Percentiles rank a stretch among this genome's conserved stretches.
These are phyloP conservation scores for Colaptes auratus DNA, from an alignment of 2,113 vertebrate genomes.

Conservation along the genomic window DNA sequence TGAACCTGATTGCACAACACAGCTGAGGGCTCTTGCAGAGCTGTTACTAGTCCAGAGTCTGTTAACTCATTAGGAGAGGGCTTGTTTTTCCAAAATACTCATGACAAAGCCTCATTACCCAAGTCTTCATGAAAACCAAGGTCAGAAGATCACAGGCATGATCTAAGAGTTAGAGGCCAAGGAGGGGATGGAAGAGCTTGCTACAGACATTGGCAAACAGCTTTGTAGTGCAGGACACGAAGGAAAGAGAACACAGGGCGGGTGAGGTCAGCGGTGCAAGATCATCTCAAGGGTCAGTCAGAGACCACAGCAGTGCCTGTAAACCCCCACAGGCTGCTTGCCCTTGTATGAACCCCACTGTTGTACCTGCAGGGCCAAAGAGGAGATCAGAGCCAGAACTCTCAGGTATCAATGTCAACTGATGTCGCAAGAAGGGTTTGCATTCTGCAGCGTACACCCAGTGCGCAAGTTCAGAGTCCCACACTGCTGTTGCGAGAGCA, in stretches of 20 bases:
- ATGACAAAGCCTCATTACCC: not conserved
- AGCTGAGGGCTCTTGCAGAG: not conserved
- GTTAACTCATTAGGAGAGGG: conserved; percentile 18
- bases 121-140: not conserved
- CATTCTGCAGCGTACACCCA: not conserved
- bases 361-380: not conserved
- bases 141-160: not conserved
- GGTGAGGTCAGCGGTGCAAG: not conserved
- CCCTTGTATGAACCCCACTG: not conserved
- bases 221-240: not conserved
- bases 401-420: not conserved
- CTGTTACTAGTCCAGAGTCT: not conserved
- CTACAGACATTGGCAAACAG: not conserved
- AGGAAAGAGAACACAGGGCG: not conserved
- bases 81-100: not conserved
- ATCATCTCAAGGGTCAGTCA: not conserved
- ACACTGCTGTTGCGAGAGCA: not conserved
- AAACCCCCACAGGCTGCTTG: not conserved
- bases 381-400: not conserved
- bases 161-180: not conserved
- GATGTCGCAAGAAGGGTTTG: not conserved
- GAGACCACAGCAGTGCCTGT: not conserved
- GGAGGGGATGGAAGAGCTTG: not conserved
- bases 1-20: not conserved
- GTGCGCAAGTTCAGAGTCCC: not conserved